A percentile compares a stretch with the other conserved stretches of the same genome.
Evolutionary conservation across 2,797 vertebrate species (phyloP).

Genomic region (Distichodus sexfasciatus): DNA sequence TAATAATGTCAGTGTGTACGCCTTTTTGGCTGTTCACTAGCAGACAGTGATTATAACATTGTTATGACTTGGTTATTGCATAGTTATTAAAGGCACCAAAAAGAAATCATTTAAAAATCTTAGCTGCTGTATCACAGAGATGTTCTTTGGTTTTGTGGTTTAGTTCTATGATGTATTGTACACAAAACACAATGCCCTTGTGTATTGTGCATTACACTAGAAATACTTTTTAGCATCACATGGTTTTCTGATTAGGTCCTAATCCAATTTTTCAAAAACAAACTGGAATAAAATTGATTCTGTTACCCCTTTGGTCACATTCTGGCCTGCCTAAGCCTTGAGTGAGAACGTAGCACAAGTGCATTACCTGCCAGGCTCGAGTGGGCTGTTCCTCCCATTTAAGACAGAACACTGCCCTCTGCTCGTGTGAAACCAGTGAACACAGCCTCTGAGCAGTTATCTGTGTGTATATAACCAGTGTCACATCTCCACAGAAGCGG

Average conservation of each 20-base stretch:
- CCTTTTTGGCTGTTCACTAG: conserved; percentile 53
- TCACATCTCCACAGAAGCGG: conserved; percentile 68
- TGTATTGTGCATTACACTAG: no score
- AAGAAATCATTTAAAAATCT: neutral
- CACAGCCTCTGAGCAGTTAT: conserved; percentile 95
- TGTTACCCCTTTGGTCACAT: no score
- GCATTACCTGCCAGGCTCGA: conserved; percentile 80
- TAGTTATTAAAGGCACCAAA: neutral
- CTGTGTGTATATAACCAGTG: conserved; percentile 91
- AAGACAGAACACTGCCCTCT: conserved; percentile 90
- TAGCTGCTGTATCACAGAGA: neutral
- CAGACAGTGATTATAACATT: conserved; percentile 22
- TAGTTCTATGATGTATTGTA: neutral
- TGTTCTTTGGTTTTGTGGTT: no score
- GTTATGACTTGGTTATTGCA: neutral
- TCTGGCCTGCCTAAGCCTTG: no score
- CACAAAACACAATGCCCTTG: no score
- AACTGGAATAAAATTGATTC: no score
- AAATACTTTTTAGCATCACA: no score
- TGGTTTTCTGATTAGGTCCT: no score
- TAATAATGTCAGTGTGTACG: conserved; percentile 41
- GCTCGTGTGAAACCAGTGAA: conserved; percentile 94
- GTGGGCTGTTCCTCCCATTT: conserved; percentile 81
- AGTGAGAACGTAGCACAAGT: no score
- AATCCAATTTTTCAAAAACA: no score